Evolutionary conservation across 2,888 invertebrate genomes (phyloP).

Genomic region (Yponomeuta malinellus): DNA sequence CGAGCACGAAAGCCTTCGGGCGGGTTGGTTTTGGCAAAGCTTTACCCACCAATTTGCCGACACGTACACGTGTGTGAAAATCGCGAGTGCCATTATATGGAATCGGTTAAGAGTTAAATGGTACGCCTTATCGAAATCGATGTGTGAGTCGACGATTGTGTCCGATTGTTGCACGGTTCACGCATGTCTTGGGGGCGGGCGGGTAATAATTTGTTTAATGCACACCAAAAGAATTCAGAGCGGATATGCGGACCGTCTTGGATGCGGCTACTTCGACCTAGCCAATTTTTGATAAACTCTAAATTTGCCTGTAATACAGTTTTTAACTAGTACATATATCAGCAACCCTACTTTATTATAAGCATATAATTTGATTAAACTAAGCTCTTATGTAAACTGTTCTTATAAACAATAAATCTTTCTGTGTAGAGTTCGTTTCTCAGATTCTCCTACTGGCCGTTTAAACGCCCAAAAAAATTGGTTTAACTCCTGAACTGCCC

Average conservation of each 20-base stretch:
- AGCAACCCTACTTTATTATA: too few relatives aligned
- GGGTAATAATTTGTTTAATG: constrained; percentile 32
- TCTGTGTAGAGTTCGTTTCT: too few relatives aligned
- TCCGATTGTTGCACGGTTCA: not conserved
- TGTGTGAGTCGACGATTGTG: constrained; percentile 4
- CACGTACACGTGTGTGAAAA: not conserved
- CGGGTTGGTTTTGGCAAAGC: not conserved
- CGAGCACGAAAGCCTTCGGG: not conserved
- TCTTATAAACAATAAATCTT: too few relatives aligned
- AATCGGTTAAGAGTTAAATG: constrained; percentile 3
- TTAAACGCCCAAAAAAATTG: too few relatives aligned
- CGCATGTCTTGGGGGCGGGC: constrained; percentile 24
- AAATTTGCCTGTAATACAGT: too few relatives aligned
- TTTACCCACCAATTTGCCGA: not conserved
- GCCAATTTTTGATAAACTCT: too few relatives aligned
- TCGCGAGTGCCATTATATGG: not conserved
- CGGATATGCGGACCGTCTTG: not conserved
- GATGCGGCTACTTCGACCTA: not conserved
- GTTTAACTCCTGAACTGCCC: too few relatives aligned
- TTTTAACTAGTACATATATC: too few relatives aligned
- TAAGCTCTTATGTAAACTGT: too few relatives aligned
- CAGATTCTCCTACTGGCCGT: too few relatives aligned
- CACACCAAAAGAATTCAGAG: constrained; percentile 16
- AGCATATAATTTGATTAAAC: too few relatives aligned
- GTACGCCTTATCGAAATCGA: not conserved